Evolutionary conservation across 2,113 vertebrate species (phyloP).

Genomic region (Picathartes gymnocephalus): DNA sequence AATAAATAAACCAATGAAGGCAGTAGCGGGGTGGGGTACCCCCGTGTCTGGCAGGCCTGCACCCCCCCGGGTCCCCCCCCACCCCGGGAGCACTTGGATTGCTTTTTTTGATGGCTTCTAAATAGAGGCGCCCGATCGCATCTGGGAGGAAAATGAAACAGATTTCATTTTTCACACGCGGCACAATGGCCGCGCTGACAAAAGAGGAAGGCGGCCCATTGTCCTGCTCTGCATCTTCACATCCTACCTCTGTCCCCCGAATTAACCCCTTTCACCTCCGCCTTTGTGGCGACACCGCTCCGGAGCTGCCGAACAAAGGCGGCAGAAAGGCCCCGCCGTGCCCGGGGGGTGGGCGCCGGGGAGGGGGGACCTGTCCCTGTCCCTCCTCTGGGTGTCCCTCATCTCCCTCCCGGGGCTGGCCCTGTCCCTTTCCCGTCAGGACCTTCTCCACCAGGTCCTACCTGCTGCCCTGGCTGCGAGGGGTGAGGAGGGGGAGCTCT

Average conservation of each 20-base stretch:
- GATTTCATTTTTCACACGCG: slow-evolving; percentile 79
- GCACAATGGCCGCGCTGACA: slow-evolving; percentile 75
- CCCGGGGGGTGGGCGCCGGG: not conserved
- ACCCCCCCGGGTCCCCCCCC: not conserved
- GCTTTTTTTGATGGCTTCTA: slow-evolving; percentile 62
- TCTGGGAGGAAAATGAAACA: slow-evolving; percentile 72
- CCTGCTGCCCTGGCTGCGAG: not conserved
- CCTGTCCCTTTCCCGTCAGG: not conserved
- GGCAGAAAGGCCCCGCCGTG: slow-evolving; percentile 60
- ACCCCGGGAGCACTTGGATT: slow-evolving; percentile 9
- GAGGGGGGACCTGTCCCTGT: not conserved
- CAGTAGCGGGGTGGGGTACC: not conserved
- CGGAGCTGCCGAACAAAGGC: slow-evolving; percentile 70
- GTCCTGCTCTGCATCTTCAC: slow-evolving; percentile 73
- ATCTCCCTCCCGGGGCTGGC: not conserved
- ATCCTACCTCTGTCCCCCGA: slow-evolving; percentile 77
- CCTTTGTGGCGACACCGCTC: slow-evolving; percentile 70
- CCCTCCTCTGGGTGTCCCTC: not conserved
- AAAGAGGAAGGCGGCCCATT: slow-evolving; percentile 75
- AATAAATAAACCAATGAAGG: not conserved
- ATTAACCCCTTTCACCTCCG: slow-evolving; percentile 79
- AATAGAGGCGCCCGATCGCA: slow-evolving; percentile 64
- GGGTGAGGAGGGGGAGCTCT: not conserved
- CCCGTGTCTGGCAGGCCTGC: not conserved
- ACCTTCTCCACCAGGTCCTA: not conserved